Base-by-base conservation (phyloP, 2,113 vertebrate genomes). In the Aspidoscelis tigris region DNA sequence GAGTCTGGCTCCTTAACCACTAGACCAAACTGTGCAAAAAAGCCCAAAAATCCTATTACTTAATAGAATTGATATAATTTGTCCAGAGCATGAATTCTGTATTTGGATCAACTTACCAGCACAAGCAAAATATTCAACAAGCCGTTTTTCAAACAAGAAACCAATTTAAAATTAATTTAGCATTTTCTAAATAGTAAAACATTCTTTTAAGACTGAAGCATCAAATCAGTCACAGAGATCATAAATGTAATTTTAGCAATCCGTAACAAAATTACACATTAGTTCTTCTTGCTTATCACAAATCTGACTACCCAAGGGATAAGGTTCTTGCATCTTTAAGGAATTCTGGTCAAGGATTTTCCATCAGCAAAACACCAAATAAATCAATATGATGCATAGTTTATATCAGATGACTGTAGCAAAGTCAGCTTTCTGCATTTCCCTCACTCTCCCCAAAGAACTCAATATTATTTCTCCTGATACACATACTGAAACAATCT, bases 341-440 rank as follows among this genome's bases (percentile, higher is more conserved):
- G 44, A 14, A 33, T 76, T 53, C 39, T 66, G 14, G 84, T 78
- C 50, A 87, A 84, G 33, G 68, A 73, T 80, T 50, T 66, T 83
- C 78, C 76, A 86, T 10, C 18, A 71, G 0, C 3, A 74, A 76
- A 16, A 80, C 90, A 41, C 87, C 82, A 18, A 78, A 72, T 7
- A 78, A 84, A 84, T 78, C 66, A 61, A 72, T 58, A 64, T 8
- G 61, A 0, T 78, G 73, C 20, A 6, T 7, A 20, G 41, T 1
- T 65, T 11, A 69, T 61, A 75, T 3, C 1, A 70, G 72, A 26
- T 24, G 47, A 68, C 65, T 83, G 83, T 84, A 84, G 90, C 85
- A 20, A 70, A 22, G 55, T 0, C 1, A 0, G 85, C 85, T 83
- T 43, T 86, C 78, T 82, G 33, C 0, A 2, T 69, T 81, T 58